These are phyloP conservation scores for Amphiura filiformis DNA, from an alignment of 35 echinoderm and acorn worm genomes.

Conservation along the genomic window DNA sequence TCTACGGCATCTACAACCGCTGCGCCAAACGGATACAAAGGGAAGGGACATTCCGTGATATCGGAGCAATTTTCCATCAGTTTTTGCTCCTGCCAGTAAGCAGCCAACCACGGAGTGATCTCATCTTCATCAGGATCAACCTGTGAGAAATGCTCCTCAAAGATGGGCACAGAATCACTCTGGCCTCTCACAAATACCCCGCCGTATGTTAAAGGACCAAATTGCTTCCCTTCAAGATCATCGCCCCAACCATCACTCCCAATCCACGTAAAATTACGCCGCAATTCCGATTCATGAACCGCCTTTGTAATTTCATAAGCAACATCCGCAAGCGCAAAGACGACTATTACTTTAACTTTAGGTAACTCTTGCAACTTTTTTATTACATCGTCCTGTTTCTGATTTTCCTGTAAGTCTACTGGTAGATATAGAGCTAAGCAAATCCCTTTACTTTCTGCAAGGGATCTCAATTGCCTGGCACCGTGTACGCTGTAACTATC, in stretches of 20 bases:
- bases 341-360: conserved; percentile 23
- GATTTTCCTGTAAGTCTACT: background rate
- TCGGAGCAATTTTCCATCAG: background rate
- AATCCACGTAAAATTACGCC: conserved; percentile 41
- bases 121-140: conserved; percentile 11
- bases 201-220: background rate
- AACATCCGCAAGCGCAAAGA: conserved; percentile 25
- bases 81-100: background rate
- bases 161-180: background rate
- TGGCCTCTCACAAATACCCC: conserved; percentile 28
- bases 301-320: conserved; percentile 1
- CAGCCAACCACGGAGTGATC: background rate
- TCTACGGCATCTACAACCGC: conserved; percentile 44
- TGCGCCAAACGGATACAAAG: background rate
- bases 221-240: background rate
- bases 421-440: conserved; percentile 55
- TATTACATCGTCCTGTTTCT: conserved; percentile 19
- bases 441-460: conserved; percentile 49
- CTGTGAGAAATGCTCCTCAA: conserved; percentile 35
- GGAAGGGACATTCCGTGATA: background rate
- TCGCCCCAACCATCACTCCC: conserved; percentile 38
- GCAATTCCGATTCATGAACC: background rate
- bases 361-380: background rate
- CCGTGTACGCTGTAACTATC: conserved; percentile 86
- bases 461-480: conserved; percentile 28